These are phyloP conservation scores for Sebastes kiyomatsui DNA, from an alignment of 2,797 vertebrate species.

Conservation along the genomic window DNA sequence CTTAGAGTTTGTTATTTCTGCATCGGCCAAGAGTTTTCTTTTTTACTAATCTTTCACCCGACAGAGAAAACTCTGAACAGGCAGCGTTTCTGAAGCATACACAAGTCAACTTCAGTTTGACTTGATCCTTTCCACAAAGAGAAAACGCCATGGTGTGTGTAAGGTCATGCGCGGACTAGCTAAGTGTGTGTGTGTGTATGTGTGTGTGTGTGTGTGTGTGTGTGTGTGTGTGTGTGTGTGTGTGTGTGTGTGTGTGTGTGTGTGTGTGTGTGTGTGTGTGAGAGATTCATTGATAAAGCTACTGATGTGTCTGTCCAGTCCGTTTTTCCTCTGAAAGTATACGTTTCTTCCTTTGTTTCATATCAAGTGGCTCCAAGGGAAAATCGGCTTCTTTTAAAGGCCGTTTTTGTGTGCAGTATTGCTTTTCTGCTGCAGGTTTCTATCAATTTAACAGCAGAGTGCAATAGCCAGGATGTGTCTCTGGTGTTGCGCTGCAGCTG, in stretches of 20 bases:
- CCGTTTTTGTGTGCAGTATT: constrained; percentile 18
- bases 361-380: constrained; percentile 25
- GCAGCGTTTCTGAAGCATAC: constrained; percentile 3
- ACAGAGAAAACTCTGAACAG: constrained; percentile 29
- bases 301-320: constrained; percentile 70
- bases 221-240: constrained; percentile 8
- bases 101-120: constrained; percentile 41
- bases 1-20: not conserved
- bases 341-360: not conserved
- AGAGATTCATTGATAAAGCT: constrained; percentile 66
- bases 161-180: not conserved
- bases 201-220: not conserved
- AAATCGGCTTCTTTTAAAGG: constrained; percentile 8
- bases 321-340: constrained; percentile 30
- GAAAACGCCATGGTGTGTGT: constrained; percentile 19
- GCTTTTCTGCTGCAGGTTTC: constrained; percentile 36
- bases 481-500: constrained; percentile 11
- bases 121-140: constrained; percentile 46
- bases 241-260: not conserved
- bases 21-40: constrained; percentile 18
- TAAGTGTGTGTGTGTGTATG: not conserved
- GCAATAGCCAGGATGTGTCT: constrained; percentile 12
- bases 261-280: not conserved
- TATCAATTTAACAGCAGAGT: constrained; percentile 17
- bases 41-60: not conserved